A percentile compares a stretch with the other conserved stretches of the same genome.
Evolutionary conservation across 2,113 vertebrate genomes (phyloP).

Genomic region (pig (Sus scrofa)): T2T-Sscrofa CM000824.6:183408501-183409000

Average conservation of each 20-base stretch:
- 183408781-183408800: too few species aligned
- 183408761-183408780: too few species aligned
- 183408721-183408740: too few species aligned
- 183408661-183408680: too few species aligned
- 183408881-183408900: background rate
- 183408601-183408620: background rate
- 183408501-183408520: slow-evolving; percentile 7
- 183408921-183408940: background rate
- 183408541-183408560: slow-evolving; percentile 20
- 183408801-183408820: too few species aligned
- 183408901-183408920: background rate
- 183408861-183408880: too few species aligned
- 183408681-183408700: too few species aligned
- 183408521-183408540: slow-evolving; percentile 33
- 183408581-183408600: background rate
- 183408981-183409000: slow-evolving; percentile 26
- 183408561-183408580: background rate
- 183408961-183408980: slow-evolving; percentile 7
- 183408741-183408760: too few species aligned
- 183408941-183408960: background rate
- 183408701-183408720: too few species aligned
- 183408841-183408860: too few species aligned
- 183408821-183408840: too few species aligned
- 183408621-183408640: background rate
- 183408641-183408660: slow-evolving; percentile 33